Base-by-base conservation (phyloP, 2,797 vertebrate species). In the Gallinago nigripennis region DNA sequence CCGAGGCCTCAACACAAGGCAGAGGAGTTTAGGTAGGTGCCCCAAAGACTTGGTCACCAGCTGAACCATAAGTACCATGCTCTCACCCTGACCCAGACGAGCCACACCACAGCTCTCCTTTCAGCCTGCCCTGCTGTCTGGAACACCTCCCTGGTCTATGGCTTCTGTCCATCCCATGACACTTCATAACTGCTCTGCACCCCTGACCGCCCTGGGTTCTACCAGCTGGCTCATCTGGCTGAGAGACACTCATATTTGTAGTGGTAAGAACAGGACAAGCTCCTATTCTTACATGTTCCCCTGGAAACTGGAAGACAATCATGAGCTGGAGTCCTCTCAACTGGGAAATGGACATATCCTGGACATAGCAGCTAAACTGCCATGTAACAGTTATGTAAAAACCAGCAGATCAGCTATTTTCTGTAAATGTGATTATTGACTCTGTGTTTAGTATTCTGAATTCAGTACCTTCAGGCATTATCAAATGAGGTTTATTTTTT, bases 181-280 rank as follows among this genome's bases (percentile, higher is more conserved):
- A 20, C 6, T 63, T 46, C 28, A 4, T 11, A 61, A 61, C 18
- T 45, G 61, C 23, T 73, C 66, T 72, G 54, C 43, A 35, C 27
- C 78, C 66, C 66, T 41, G 18, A 41, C 16, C 20, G 4, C 43
- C 31, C 37, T 6, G 28, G 28, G 28, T 45, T 71, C 51, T 60
- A 51, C 25, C 16, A 7, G 11, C 30, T 33, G 31, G 25, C 41
- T 61, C 45, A 16, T 21, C 43, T 33, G 53, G 12, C 46, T 50
- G 28, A 39, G 24, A 73, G 12, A 64, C 56, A 3, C 45, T 63
- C 4, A 0, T 2, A 20, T 6, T 19, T 2, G 1, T 16, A 33
- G 48, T 1, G 15, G 37, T 17, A 68, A 35, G 48, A 45, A 18
- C n/a, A 15, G 0, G 12, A 30, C 39, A 71, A 58, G 27, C 30